These are phyloP conservation scores for Mus caroli DNA, from an alignment of 2,797 vertebrate genomes.

Conservation along the genomic window DNA sequence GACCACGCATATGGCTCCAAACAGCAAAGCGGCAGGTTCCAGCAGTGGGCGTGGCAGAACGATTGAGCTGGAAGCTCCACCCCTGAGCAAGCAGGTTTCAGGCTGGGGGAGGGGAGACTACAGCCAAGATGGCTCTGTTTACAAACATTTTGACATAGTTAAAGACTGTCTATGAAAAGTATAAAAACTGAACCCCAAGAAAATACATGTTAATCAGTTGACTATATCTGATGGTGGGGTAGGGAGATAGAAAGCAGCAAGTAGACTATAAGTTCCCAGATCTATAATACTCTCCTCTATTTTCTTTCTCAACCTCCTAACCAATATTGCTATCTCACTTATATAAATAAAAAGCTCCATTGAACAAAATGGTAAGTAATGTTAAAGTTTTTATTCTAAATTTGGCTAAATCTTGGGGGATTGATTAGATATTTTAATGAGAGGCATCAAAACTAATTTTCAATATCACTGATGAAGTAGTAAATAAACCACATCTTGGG, in stretches of 20 bases:
- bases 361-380: conserved; percentile 18
- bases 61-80: too few species aligned
- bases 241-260: background rate
- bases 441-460: background rate
- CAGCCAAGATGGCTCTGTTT: background rate
- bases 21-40: too few species aligned
- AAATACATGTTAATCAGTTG: background rate
- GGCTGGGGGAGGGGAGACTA: too few species aligned
- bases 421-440: conserved; percentile 48
- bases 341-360: conserved; percentile 6
- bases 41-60: too few species aligned
- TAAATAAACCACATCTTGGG: background rate
- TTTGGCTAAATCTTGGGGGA: conserved; percentile 13
- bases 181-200: conserved; percentile 6
- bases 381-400: background rate
- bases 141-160: background rate
- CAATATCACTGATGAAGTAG: conserved; percentile 24
- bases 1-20: too few species aligned
- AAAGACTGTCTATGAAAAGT: background rate
- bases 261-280: background rate
- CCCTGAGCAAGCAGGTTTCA: too few species aligned
- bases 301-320: conserved; percentile 6
- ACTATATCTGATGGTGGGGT: background rate
- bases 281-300: background rate
- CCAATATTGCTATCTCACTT: background rate